Evolutionary conservation across 53 echinoderm and acorn worm species (phyloP).

Genomic region (Mesocentrotus franciscanus): DNA sequence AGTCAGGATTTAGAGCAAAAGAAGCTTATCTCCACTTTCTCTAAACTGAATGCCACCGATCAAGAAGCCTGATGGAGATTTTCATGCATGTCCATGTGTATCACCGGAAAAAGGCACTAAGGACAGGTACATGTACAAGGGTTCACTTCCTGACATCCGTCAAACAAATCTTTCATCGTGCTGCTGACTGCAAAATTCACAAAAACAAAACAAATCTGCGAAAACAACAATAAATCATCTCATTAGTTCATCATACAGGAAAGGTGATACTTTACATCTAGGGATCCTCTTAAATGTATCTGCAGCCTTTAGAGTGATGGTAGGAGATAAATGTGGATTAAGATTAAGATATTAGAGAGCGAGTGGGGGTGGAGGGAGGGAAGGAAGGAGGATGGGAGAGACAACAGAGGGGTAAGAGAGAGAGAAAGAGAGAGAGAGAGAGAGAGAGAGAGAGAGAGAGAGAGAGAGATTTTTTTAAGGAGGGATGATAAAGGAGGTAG

Average conservation of each 20-base stretch:
- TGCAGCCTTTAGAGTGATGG: not conserved
- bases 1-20: not conserved
- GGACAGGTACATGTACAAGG: not conserved
- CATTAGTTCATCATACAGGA: not conserved
- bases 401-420: too few relatives aligned
- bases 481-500: not conserved
- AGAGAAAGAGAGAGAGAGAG: too few relatives aligned
- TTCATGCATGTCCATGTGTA: not conserved
- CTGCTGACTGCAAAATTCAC: not conserved
- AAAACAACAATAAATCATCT: not conserved
- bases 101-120: not conserved
- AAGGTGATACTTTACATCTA: not conserved
- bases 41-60: not conserved
- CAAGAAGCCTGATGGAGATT: not conserved
- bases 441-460: too few relatives aligned
- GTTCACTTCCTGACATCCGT: not conserved
- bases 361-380: not conserved
- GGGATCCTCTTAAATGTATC: not conserved
- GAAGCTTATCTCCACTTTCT: constrained; percentile 15
- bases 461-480: too few relatives aligned
- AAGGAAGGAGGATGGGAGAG: too few relatives aligned
- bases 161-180: not conserved
- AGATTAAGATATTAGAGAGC: not conserved
- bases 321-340: not conserved
- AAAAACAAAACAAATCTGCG: not conserved